Evolutionary conservation across 2,888 invertebrate species (phyloP), one percentile per base, ranked within the genome.

Genomic region (Chrysolina oricalcia): DNA sequence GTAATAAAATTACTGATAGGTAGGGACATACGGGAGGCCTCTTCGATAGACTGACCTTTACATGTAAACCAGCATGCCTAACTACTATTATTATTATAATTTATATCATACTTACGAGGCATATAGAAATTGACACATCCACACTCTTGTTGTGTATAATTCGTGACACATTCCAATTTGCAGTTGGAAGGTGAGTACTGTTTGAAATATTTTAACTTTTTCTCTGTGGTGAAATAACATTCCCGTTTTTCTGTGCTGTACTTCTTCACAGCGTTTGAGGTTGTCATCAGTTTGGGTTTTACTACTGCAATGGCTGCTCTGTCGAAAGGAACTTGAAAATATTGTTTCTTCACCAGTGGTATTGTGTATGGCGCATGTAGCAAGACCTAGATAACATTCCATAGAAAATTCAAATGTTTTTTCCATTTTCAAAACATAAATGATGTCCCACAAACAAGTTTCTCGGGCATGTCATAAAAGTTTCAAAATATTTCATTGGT

Each of bases 141-240:
- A 74, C 87, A 87, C 4, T 41, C 86, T 6, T 88, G 84, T 66
- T 90, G 86, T 0, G 93, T 94, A 79, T 91, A 93, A 86, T 94
- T 93, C 1, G 93, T 90, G 72, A 93, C 85, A 80, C 94, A 94
- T 86, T 94, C 94, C 85, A 93, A 89, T 83, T 93, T 92, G 83
- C 94, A 94, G 85, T 94, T 94, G 68, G 91, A 90, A 86, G 93
- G 93, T 0, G 93, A 93, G 87, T 94, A 94, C 50, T 92, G 90
- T 87, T 91, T 91, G 85, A 92, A 94, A 85, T 90, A 94, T 67
- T 89, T 90, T 70, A 94, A 89, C 80, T 91, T 89, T n/a, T 92
- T 90, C 84, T 94, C 94, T 64, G 87, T 88, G 76, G 92, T 91
- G 84, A 93, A 94, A 86, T 91, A 93, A 83, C 94, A 94, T 84